Percentiles rank a stretch among this genome's conserved stretches.
Evolutionary conservation across 2,797 vertebrate species (phyloP).

Genomic region (Microtus agrestis): DNA sequence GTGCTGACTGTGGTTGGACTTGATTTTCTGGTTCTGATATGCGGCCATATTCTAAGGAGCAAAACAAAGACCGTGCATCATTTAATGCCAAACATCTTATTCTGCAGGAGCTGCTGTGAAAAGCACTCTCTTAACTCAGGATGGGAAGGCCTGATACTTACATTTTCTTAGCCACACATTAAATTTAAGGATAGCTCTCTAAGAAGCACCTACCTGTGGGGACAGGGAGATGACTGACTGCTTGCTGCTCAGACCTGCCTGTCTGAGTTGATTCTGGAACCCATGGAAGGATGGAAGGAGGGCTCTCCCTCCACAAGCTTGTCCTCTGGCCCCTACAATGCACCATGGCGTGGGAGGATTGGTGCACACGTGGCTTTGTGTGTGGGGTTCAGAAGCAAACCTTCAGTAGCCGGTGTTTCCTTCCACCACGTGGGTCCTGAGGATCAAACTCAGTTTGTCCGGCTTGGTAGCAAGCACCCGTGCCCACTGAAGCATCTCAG

Average conservation of each 20-base stretch:
- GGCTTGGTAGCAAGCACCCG: not conserved
- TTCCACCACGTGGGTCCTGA: not conserved
- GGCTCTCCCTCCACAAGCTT: not conserved
- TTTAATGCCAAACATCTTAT: not conserved
- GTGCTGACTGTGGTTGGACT: conserved; percentile 60
- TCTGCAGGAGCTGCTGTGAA: not conserved
- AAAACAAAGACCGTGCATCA: conserved; percentile 44
- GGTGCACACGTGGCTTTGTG: not conserved
- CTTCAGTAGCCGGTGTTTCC: not conserved
- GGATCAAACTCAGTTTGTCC: not conserved
- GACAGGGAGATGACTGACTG: not conserved
- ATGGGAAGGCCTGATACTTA: not conserved
- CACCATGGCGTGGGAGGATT: not conserved
- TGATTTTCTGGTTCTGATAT: conserved; percentile 74
- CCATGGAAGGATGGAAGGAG: not conserved
- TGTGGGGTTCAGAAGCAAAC: not conserved
- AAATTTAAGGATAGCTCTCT: conserved; percentile 38
- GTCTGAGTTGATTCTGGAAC: not conserved
- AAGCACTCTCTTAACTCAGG: not conserved
- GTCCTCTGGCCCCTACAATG: too few species aligned
- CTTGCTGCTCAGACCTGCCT: not conserved
- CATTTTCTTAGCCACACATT: not conserved
- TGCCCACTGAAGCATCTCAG: not conserved
- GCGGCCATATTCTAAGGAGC: conserved; percentile 72
- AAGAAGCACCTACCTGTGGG: not conserved